Base-by-base conservation (phyloP, 2,113 vertebrate genomes). In the Cisticola juncidis region DNA sequence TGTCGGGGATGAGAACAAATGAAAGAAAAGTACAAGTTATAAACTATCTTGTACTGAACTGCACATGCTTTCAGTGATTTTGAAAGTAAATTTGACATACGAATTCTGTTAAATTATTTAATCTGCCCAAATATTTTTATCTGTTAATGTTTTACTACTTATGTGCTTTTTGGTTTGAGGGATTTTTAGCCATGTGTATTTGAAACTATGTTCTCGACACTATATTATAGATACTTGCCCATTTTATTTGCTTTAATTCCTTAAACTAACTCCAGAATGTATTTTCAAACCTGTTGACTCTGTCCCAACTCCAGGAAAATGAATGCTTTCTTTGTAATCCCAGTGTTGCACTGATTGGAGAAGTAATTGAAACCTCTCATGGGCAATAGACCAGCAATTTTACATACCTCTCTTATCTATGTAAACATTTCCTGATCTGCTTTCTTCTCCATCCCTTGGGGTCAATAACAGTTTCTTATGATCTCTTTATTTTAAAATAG, bases 241-340 rank as follows among this genome's bases (percentile, higher is more conserved):
- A 68, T 51, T 89, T 95, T 82, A 89, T 81, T 97, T 97, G 35
- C 20, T 94, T 97, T 96, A 96, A 94, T 95, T 94, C 57, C 86
- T 95, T 94, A 81, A 80, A 88, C 28, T 87, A 88, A 88, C 44
- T 92, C n/a, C 36, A 95, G 84, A 97, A 94, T 81, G 45, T 44
- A 26, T 91, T 89, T 97, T 42, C 80, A 88, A 94, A 94, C 33
- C 53, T 91, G 57, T 72, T 90, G 90, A 77, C 47, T 96, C 68
- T 90, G 36, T 68, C 76, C 29, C 22, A 93, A 7, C 36, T 93
- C 69, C 68, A 94, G 88, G 45, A 96, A 89, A 90, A 86, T 58
- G 26, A 50, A 86, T 86, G 50, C 15, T 84, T 88, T 80, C 73
- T 92, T 94, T 95, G 72, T 83, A 88, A 91, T 47, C 51, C 35